A percentile compares a stretch with the other conserved stretches of the same genome.
phyloP scores from a whole-genome alignment of 2,797 vertebrate species.

The Hyperoplus lanceolatus region DNA sequence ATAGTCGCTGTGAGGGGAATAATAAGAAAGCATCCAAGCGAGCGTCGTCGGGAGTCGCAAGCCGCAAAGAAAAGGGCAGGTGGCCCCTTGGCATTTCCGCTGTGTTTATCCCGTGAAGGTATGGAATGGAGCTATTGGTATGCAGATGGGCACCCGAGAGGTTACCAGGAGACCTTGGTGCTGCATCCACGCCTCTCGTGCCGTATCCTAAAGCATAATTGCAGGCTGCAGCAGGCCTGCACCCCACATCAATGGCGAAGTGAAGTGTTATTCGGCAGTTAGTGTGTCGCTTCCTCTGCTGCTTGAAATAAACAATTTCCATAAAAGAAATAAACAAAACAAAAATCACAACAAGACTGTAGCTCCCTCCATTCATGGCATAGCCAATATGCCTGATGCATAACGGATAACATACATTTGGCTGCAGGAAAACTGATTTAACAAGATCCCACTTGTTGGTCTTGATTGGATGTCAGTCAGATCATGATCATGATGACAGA shows the following conservation, averaged over 20 bases:
- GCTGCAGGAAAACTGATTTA: constrained; percentile 30
- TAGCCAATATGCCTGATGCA: background rate
- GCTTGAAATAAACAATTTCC: constrained; percentile 57
- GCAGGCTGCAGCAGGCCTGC: constrained; percentile 53
- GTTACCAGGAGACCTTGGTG: constrained; percentile 76
- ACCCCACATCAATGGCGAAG: constrained; percentile 44
- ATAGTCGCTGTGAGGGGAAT: background rate
- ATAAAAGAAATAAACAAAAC: background rate
- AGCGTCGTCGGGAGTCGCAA: background rate
- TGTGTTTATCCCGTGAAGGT: constrained; percentile 51
- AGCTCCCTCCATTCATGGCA: constrained; percentile 29
- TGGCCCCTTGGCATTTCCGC: background rate
- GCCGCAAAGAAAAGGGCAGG: constrained; percentile 12
- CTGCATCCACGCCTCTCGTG: constrained; percentile 43
- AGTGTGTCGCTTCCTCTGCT: constrained; percentile 25
- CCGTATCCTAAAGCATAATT: constrained; percentile 36
- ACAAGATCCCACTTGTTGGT: constrained; percentile 77
- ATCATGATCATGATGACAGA: constrained; percentile 10
- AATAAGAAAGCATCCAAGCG: background rate
- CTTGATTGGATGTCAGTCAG: constrained; percentile 12
- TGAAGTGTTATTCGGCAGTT: constrained; percentile 56
- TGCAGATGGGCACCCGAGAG: constrained; percentile 73
- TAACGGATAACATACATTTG: background rate
- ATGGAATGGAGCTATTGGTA: constrained; percentile 65
- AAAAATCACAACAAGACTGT: constrained; percentile 22